Evolutionary conservation across 2,113 vertebrate species (phyloP).

Genomic region (Abramis brama): DNA sequence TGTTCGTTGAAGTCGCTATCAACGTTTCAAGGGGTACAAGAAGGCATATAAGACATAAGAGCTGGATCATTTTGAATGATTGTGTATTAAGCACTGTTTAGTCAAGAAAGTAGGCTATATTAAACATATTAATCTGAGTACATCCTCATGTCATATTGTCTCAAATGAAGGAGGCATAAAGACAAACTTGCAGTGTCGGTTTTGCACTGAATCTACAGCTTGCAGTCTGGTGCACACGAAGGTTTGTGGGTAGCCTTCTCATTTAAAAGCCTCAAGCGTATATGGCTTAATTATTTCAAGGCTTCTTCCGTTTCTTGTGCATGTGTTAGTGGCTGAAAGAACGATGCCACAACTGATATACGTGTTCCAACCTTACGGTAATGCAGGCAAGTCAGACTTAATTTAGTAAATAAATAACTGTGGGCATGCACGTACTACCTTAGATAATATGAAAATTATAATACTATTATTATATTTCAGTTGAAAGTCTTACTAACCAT

Average conservation of each 20-base stretch:
- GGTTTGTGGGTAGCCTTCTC: neutral
- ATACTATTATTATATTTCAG: neutral
- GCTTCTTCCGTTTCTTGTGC: slow-evolving; percentile 19
- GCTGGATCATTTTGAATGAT: neutral
- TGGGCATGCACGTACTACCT: neutral
- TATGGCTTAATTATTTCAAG: slow-evolving; percentile 36
- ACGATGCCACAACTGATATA: neutral
- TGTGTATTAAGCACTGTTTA: neutral
- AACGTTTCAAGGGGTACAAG: neutral
- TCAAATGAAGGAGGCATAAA: neutral
- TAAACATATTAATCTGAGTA: neutral
- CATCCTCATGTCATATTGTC: too few species aligned
- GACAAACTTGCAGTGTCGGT: neutral
- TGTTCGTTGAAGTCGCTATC: neutral
- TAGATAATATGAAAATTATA: neutral
- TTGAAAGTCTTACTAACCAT: neutral
- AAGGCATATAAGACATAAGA: neutral
- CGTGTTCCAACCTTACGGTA: neutral
- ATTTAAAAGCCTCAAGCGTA: slow-evolving; percentile 23
- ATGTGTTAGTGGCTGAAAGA: slow-evolving; percentile 5
- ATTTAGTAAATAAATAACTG: neutral
- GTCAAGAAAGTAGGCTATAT: neutral
- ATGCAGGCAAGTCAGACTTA: neutral
- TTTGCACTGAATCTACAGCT: neutral
- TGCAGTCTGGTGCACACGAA: neutral